phyloP scores from a whole-genome alignment of 1,140 invertebrate genomes.

The Watersipora subatra region DNA sequence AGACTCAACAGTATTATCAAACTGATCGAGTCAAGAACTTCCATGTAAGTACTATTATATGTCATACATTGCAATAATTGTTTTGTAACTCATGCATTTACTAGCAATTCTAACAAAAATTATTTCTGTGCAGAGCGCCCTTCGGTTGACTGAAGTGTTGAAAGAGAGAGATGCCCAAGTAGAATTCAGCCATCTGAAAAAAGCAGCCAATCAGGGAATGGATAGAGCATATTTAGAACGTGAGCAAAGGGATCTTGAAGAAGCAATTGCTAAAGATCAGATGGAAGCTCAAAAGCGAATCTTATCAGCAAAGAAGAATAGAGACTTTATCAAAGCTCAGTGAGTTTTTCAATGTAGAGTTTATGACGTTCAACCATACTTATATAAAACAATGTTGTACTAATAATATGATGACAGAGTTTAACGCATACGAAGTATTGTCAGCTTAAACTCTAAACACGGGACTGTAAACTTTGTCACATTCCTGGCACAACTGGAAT shows the following conservation, averaged over 20 bases:
- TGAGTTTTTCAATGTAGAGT: too few species aligned
- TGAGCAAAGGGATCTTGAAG: slow-evolving; percentile 21
- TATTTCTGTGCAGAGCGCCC: slow-evolving; percentile 28
- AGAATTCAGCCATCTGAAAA: slow-evolving; percentile 31
- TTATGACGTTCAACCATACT: not conserved
- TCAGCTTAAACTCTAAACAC: too few species aligned
- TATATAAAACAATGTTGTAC: too few species aligned
- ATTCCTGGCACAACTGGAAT: too few species aligned
- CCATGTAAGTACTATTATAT: slow-evolving; percentile 29
- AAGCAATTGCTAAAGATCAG: slow-evolving; percentile 28
- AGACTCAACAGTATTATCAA: slow-evolving; percentile 39
- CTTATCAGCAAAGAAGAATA: slow-evolving; percentile 17
- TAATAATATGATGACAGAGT: too few species aligned
- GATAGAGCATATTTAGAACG: slow-evolving; percentile 22
- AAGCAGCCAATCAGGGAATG: slow-evolving; percentile 20
- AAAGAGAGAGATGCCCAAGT: slow-evolving; percentile 41
- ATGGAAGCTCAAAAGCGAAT: slow-evolving; percentile 19
- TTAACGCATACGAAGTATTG: too few species aligned
- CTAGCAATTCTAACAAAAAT: not conserved
- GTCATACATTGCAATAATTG: not conserved
- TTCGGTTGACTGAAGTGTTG: slow-evolving; percentile 36
- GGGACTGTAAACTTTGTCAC: too few species aligned
- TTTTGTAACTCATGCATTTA: not conserved
- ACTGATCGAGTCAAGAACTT: slow-evolving; percentile 39
- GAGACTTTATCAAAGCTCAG: slow-evolving; percentile 30